Evolutionary conservation across 1,140 invertebrate species (phyloP).

Genomic region (Drosophila kepulauana): DNA sequence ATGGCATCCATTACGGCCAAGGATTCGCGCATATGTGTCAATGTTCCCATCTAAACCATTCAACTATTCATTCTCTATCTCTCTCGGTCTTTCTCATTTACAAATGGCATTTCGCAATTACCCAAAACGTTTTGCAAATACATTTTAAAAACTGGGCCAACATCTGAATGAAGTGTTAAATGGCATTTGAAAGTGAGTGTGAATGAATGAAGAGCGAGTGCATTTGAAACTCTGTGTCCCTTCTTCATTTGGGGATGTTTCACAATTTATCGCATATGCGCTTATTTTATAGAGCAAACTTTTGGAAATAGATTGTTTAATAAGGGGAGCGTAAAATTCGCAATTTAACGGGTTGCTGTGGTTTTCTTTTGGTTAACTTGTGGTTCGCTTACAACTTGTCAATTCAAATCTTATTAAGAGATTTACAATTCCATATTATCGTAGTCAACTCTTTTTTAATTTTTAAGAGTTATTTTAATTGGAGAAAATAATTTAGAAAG

Average conservation of each 20-base stretch:
- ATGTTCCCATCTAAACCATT: background rate
- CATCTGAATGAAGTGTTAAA: constrained; percentile 22
- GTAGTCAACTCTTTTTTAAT: no score
- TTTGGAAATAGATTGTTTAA: constrained; percentile 1
- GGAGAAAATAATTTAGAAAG: no score
- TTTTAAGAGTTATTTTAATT: no score
- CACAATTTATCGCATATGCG: constrained; percentile 24
- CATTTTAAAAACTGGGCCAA: constrained; percentile 31
- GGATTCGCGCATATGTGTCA: constrained; percentile 48
- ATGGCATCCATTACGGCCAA: constrained; percentile 43
- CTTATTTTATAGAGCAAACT: constrained; percentile 20
- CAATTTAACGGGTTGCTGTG: background rate
- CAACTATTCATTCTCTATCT: background rate
- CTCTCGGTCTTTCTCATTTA: background rate
- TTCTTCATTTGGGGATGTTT: constrained; percentile 13
- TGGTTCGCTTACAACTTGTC: background rate
- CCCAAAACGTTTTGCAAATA: constrained; percentile 12
- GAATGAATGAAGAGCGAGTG: constrained; percentile 1
- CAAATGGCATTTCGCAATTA: constrained; percentile 27
- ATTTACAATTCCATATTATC: no score
- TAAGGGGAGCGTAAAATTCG: background rate
- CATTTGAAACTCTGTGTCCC: background rate
- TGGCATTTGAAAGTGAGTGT: constrained; percentile 8
- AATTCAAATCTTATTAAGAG: constrained; percentile 4
- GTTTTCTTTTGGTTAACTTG: background rate